These are phyloP conservation scores for Guaruba guarouba DNA, from an alignment of 2,113 vertebrate species.

Conservation along the genomic window DNA sequence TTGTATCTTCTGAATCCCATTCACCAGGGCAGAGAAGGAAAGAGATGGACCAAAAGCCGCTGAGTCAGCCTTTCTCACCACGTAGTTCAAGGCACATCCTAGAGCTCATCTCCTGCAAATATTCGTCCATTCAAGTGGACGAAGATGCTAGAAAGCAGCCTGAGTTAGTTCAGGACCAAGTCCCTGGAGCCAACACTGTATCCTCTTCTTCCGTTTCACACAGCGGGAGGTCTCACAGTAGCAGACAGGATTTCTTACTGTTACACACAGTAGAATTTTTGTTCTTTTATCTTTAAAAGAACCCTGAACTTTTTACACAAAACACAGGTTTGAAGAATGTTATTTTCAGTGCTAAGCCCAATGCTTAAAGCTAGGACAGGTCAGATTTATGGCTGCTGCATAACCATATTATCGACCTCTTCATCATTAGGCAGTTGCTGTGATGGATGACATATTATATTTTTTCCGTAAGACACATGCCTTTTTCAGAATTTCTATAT, in stretches of 20 bases:
- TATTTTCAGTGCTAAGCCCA: neutral
- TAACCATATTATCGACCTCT: neutral
- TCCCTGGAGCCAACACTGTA: neutral
- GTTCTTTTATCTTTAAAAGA: neutral
- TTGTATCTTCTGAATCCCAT: neutral
- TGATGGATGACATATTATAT: neutral
- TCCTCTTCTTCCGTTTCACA: neutral
- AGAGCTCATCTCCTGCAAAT: neutral
- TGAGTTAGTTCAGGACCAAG: neutral
- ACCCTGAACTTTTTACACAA: neutral
- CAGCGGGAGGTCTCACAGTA: neutral
- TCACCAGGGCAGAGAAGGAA: neutral
- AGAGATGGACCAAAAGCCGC: neutral
- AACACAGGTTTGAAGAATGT: neutral
- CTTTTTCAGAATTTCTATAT: neutral
- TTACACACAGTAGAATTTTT: neutral
- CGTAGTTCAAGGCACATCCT: neutral
- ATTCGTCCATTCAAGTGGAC: neutral
- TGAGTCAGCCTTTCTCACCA: neutral
- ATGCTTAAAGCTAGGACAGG: neutral
- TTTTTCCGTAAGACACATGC: neutral
- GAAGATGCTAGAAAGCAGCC: neutral
- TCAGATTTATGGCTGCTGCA: neutral
- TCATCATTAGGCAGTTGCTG: neutral
- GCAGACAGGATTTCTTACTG: neutral